A percentile compares a stretch with the other conserved stretches of the same genome.
These are phyloP conservation scores for Pinna nobilis DNA, from an alignment of 1,140 invertebrate species.

Conservation along the genomic window DNA sequence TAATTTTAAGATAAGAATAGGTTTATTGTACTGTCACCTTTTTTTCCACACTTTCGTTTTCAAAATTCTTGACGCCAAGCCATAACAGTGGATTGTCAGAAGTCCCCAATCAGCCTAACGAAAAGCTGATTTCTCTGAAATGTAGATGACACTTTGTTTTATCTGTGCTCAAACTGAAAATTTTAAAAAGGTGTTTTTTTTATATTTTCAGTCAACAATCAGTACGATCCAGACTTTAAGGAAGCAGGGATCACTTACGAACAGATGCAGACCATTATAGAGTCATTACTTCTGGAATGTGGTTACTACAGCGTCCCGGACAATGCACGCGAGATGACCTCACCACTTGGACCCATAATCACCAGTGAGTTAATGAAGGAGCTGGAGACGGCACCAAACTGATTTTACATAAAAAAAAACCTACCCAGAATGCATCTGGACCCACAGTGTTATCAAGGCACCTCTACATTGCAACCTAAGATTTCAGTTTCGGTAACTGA, in stretches of 20 bases:
- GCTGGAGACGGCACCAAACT: background rate
- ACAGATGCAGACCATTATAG: constrained; percentile 72
- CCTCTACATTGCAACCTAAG: too few relatives aligned
- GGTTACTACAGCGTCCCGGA: constrained; percentile 68
- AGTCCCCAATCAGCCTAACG: background rate
- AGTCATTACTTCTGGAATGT: constrained; percentile 67
- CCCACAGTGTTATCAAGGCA: too few relatives aligned
- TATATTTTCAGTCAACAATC: constrained; percentile 48
- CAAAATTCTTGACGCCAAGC: too few relatives aligned
- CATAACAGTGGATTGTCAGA: background rate
- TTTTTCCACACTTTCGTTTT: too few relatives aligned
- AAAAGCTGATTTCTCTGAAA: too few relatives aligned
- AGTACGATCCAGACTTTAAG: constrained; percentile 60
- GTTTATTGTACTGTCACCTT: too few relatives aligned
- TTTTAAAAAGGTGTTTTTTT: background rate
- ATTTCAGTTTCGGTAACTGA: too few relatives aligned
- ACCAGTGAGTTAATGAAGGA: background rate
- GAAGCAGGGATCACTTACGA: constrained; percentile 73
- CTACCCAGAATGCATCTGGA: too few relatives aligned
- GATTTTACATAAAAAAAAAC: too few relatives aligned
- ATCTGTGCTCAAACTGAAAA: background rate
- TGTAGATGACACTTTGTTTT: background rate
- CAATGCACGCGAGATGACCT: constrained; percentile 42
- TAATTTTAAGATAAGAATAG: too few relatives aligned
- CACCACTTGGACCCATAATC: constrained; percentile 38